Evolutionary conservation across 2,113 vertebrate species (phyloP), one percentile per base, ranked within the genome.

Genomic region (Hyaena hyaena): DNA sequence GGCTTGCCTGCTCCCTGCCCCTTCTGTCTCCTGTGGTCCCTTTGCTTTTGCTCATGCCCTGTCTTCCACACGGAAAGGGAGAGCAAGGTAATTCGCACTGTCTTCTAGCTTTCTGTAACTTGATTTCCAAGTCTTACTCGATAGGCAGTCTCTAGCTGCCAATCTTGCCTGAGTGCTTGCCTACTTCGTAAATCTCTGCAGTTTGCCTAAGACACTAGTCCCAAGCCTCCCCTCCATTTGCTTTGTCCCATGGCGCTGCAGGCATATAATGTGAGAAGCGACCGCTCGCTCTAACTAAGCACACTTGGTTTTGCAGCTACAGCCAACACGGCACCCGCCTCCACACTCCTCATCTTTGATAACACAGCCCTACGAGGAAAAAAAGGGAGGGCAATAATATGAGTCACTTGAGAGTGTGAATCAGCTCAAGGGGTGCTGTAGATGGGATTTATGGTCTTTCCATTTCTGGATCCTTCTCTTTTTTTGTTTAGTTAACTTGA

Each of bases 261-360:
- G 69, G 5, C 10, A 10, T 7, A 9, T 2, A 21, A 26, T 6
- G 16, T 16, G 43, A 63, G 14, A 69, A 39, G 43, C 55, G 45
- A 65, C 2, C 1, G 5, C 7, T 61, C 28, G 0, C n/a, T 95
- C n/a, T 55, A 55, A 55, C 4, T 24, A 33, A 90, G 65, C 17
- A 10, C 14, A 53, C 4, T 55, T 17, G 4, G 35, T 15, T 9
- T 16, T 1, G 11, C 10, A 14, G n/a, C 8, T 39, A 1, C 19
- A 45, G 23, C 15, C 24, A 11, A 39, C 3, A 58, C 63, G 21
- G 82, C 48, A 7, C 17, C 50, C 26, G 26, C 12, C 35, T n/a
- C n/a, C 23, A 21, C n/a, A 33, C 61, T 74, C n/a, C 8, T n/a
- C 21, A 68, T 14, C 14, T 71, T 68, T 11, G 53, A 17, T 66